phyloP scores from a whole-genome alignment of 2,888 invertebrate species.

The Steromphala cineraria region DNA sequence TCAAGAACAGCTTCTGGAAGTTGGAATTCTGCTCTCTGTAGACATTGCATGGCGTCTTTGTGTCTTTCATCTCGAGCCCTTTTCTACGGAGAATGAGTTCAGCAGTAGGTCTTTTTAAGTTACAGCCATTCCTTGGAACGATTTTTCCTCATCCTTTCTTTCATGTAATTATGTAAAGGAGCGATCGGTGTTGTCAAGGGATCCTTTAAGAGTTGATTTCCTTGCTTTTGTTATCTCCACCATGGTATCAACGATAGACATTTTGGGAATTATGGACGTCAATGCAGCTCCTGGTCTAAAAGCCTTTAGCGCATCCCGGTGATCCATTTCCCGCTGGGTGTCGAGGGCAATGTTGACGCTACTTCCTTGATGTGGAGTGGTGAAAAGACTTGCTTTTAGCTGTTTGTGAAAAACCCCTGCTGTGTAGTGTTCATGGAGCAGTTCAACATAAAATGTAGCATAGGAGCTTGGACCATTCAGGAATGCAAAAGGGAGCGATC shows the following conservation, averaged over 20 bases:
- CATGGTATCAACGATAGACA: neutral
- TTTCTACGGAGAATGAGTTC: neutral
- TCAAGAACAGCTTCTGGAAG: too few species aligned
- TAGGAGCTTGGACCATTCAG: conserved; percentile 13
- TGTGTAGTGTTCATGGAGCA: neutral
- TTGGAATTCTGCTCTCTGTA: neutral
- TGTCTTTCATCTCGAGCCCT: neutral
- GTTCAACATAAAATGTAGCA: neutral
- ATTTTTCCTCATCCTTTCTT: neutral
- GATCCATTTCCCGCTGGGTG: neutral
- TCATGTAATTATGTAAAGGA: neutral
- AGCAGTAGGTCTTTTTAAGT: neutral
- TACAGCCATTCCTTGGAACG: neutral
- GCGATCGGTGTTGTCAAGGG: neutral
- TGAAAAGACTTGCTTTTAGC: neutral
- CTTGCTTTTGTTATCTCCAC: neutral
- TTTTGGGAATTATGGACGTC: neutral
- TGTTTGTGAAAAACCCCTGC: neutral
- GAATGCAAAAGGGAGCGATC: conserved; percentile 23
- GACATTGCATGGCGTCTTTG: neutral
- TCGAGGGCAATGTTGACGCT: neutral
- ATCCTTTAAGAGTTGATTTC: neutral
- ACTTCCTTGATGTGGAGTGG: neutral
- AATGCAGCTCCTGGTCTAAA: neutral
- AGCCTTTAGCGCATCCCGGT: neutral